Conservation (phyloP, 2,888 invertebrate species). For the Noctua fimbriata region DNA sequence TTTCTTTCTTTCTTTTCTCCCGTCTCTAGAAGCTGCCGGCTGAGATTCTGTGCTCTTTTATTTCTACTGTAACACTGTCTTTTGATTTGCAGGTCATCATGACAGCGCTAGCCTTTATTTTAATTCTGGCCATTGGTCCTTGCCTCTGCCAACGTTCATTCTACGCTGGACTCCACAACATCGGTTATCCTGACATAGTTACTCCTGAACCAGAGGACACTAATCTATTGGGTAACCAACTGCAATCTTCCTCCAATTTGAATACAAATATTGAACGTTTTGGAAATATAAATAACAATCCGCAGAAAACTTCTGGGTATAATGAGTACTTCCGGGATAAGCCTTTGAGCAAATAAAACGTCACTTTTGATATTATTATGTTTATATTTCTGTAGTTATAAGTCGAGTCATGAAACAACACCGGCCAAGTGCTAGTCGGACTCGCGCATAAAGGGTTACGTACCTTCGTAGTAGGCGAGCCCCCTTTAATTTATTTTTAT, state of each 20-base stretch:
- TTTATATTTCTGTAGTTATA: not conserved
- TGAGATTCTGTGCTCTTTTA: not conserved
- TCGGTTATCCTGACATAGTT: constrained; percentile 62
- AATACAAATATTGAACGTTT: constrained; percentile 44
- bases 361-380: not conserved
- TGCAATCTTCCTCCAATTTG: not conserved
- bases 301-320: constrained; percentile 56
- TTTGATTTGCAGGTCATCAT: constrained; percentile 48
- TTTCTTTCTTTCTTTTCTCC: not conserved
- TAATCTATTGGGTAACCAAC: constrained; percentile 74
- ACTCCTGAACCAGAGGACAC: not conserved
- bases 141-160: constrained; percentile 66
- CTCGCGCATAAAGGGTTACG: no score
- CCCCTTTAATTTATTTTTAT: no score
- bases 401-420: not conserved
- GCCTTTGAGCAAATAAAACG: not conserved
- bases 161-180: constrained; percentile 65
- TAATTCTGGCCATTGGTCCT: constrained; percentile 52
- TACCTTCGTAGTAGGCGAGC: no score
- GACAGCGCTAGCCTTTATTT: constrained; percentile 41
- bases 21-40: not conserved
- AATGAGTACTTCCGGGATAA: constrained; percentile 42
- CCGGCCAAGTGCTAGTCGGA: no score
- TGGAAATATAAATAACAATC: constrained; percentile 52
- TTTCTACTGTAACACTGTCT: not conserved